Evolutionary conservation across 2,888 invertebrate species (phyloP).

Genomic region (Acronicta leporina): DNA sequence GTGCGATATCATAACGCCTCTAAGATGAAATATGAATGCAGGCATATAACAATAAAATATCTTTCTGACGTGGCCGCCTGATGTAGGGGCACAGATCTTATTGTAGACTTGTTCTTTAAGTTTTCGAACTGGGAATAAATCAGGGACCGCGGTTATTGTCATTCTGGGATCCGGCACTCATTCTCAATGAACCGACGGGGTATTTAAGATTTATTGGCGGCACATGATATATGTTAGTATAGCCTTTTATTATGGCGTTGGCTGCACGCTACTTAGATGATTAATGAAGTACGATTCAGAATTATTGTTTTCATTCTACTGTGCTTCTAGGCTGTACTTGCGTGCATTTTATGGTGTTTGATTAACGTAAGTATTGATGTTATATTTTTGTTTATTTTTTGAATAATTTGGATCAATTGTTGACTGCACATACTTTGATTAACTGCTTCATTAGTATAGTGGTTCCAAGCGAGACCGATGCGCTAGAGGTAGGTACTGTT

Average conservation of each 20-base stretch:
- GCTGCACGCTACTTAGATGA: constrained; percentile 47
- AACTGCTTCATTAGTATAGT: too few relatives aligned
- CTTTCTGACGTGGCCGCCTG: constrained; percentile 52
- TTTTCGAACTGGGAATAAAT: constrained; percentile 48
- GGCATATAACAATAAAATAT: constrained; percentile 53
- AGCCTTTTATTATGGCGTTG: constrained; percentile 49
- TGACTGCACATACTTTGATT: too few relatives aligned
- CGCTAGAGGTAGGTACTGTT: too few relatives aligned
- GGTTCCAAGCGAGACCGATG: too few relatives aligned
- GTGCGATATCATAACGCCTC: constrained; percentile 54
- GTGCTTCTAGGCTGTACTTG: constrained; percentile 10
- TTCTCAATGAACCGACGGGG: constrained; percentile 47
- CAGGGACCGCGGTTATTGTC: constrained; percentile 51
- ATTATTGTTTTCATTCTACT: constrained; percentile 51
- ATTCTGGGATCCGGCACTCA: constrained; percentile 49
- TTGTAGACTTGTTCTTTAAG: constrained; percentile 57
- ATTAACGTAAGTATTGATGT: background rate
- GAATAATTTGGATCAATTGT: too few relatives aligned
- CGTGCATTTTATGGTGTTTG: background rate
- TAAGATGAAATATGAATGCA: constrained; percentile 64
- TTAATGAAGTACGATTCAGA: constrained; percentile 51
- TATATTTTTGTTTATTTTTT: too few relatives aligned
- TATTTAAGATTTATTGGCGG: constrained; percentile 54
- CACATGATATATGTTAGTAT: constrained; percentile 42
- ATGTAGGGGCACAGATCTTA: constrained; percentile 43